Evolutionary conservation across 2,797 vertebrate species (phyloP), one percentile per base, ranked within the genome.

Genomic region (Acanthiza pusilla): DNA sequence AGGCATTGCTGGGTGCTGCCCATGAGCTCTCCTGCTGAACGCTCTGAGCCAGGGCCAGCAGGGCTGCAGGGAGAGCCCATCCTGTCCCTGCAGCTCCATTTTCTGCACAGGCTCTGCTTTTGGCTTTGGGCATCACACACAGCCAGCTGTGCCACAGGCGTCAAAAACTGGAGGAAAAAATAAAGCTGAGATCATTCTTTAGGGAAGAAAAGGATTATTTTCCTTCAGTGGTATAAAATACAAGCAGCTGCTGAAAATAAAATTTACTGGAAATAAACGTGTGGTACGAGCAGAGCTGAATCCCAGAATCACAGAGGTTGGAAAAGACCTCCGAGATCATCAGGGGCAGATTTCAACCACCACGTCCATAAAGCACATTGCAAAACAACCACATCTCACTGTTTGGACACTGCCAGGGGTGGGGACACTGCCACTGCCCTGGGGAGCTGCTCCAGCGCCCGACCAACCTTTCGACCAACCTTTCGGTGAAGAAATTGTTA

Each of bases 321-420:
- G 78, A n/a, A 43, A 68, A 15, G 8, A 23, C 23, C 16, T 38
- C 36, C 19, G 38, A 32, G 70, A 55, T 7, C 42, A 67, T 23
- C 42, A 32, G 8, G 7, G 8, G 22, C 38, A 60, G 5, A 20
- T 36, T 36, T 36, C 11, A 43, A 6, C 15, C 34, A 27, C 16
- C 19, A 3, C 1, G 6, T 48, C 47, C 27, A 21, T 30, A 25
- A 61, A 22, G 40, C 11, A 9, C 0, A 10, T 1, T 60, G 38
- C 48, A 16, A 81, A 63, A 29, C 36, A 34, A 34, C 42, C 77
- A 61, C 30, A 3, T 7, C 18, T 48, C 34, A 3, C 11, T 22
- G 17, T n/a, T 1, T 8, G 21, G 13, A 19, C 70, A 10, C 34
- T 34, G 16, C 30, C 48, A 62, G 48, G 32, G 42, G 2, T 20